These are phyloP conservation scores for Ligdia adustata DNA, from an alignment of 2,888 invertebrate genomes.

Conservation along the genomic window DNA sequence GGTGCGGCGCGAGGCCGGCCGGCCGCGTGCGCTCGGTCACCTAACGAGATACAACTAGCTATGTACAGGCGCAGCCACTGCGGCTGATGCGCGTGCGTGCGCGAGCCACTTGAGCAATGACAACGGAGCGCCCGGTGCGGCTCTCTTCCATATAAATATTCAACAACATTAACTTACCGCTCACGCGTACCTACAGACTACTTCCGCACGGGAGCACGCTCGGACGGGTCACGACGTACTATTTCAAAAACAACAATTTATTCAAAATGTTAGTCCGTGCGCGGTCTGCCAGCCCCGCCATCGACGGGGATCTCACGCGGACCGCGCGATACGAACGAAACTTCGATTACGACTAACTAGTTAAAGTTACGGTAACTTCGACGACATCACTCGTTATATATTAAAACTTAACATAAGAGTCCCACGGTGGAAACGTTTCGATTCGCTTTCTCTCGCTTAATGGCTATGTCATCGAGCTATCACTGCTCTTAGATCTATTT, in stretches of 20 bases:
- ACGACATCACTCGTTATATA: conserved; percentile 53
- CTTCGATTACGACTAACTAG: conserved; percentile 78
- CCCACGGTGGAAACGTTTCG: conserved; percentile 45
- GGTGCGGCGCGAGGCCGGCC: conserved; percentile 15
- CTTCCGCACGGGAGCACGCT: too few species aligned
- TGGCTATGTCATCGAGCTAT: conserved; percentile 32
- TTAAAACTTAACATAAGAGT: conserved; percentile 55
- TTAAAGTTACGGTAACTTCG: conserved; percentile 80
- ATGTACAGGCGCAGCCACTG: conserved; percentile 75
- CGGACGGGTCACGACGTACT: conserved; percentile 21
- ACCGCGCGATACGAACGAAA: conserved; percentile 53
- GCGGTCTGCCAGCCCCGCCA: conserved; percentile 71
- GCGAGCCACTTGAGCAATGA: conserved; percentile 75
- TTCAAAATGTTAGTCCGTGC: conserved; percentile 64
- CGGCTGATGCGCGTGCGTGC: conserved; percentile 57
- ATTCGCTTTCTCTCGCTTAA: conserved; percentile 39
- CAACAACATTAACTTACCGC: conserved; percentile 54
- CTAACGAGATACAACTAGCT: conserved; percentile 55
- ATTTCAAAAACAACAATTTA: conserved; percentile 54
- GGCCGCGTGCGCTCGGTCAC: neutral
- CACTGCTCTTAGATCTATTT: conserved; percentile 39
- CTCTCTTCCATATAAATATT: conserved; percentile 46
- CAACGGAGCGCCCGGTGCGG: conserved; percentile 48
- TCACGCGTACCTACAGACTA: too few species aligned
- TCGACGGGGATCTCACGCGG: neutral